phyloP scores from a whole-genome alignment of 92 coral and sea anemone species.

The Porites evermanni region DNA sequence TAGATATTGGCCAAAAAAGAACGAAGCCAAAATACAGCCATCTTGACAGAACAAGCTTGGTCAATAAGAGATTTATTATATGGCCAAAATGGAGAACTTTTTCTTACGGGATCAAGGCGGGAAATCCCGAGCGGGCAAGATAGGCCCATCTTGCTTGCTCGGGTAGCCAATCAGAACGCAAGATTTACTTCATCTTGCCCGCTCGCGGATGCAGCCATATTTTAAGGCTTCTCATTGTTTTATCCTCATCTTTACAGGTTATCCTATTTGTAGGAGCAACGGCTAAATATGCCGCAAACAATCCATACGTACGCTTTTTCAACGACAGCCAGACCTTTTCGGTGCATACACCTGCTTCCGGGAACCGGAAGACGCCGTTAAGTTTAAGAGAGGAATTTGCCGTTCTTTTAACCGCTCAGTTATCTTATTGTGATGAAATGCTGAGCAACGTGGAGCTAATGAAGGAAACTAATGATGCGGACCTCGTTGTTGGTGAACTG shows the following conservation, averaged over 20 bases:
- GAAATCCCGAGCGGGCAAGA: too few relatives aligned
- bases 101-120: too few relatives aligned
- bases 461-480: slow-evolving; percentile 40
- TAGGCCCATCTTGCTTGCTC: too few relatives aligned
- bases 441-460: slow-evolving; percentile 27
- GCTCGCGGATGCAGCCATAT: too few relatives aligned
- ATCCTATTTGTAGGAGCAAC: slow-evolving; percentile 15
- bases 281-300: not conserved
- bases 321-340: slow-evolving; percentile 4
- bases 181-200: too few relatives aligned
- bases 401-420: not conserved
- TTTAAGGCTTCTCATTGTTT: not conserved
- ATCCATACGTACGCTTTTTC: slow-evolving; percentile 20
- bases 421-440: slow-evolving; percentile 34
- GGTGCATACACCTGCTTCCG: not conserved
- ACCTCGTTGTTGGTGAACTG: slow-evolving; percentile 51
- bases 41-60: too few relatives aligned
- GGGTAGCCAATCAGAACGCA: too few relatives aligned
- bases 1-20: too few relatives aligned
- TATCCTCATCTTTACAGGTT: not conserved
- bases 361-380: not conserved
- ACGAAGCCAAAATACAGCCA: too few relatives aligned
- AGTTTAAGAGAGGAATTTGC: not conserved
- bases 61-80: too few relatives aligned
- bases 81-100: too few relatives aligned